Conservation (phyloP, 2,113 vertebrate genomes). For the Pelmatolapia mariae region DNA sequence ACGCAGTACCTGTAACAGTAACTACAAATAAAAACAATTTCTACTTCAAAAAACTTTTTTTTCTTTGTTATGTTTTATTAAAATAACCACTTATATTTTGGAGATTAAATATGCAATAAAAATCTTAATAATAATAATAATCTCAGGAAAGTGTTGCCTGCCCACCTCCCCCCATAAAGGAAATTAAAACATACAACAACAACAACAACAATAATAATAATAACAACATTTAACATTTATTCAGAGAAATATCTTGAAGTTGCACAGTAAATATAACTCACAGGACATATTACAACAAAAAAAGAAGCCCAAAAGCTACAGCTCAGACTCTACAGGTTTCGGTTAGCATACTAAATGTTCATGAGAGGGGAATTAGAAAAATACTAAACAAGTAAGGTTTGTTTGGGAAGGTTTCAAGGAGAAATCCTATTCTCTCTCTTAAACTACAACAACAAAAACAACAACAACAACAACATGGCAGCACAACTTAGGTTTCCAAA, state of each 20-base stretch:
- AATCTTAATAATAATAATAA: not conserved
- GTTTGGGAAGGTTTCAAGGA: not conserved
- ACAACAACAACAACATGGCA: not conserved
- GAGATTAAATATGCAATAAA: not conserved
- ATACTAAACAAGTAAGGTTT: not conserved
- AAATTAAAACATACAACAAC: not conserved
- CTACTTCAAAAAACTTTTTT: rapidly evolving
- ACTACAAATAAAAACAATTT: not conserved
- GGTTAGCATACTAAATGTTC: not conserved
- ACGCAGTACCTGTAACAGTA: not conserved
- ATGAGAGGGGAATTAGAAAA: not conserved
- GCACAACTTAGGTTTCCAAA: not conserved
- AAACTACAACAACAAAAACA: not conserved
- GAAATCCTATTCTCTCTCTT: not conserved
- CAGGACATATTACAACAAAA: not conserved
- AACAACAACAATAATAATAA: rapidly evolving
- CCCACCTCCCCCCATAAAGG: rapidly evolving
- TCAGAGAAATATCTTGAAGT: not conserved
- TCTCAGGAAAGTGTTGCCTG: rapidly evolving
- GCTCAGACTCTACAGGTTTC: rapidly evolving
- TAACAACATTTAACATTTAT: not conserved
- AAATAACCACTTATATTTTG: not conserved
- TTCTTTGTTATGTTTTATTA: not conserved
- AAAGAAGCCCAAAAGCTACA: not conserved
- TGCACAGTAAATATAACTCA: not conserved